Percentiles rank a stretch among this genome's conserved stretches.
Conservation (phyloP, 2,888 invertebrate species). For the Drosophila koepferae region DNA sequence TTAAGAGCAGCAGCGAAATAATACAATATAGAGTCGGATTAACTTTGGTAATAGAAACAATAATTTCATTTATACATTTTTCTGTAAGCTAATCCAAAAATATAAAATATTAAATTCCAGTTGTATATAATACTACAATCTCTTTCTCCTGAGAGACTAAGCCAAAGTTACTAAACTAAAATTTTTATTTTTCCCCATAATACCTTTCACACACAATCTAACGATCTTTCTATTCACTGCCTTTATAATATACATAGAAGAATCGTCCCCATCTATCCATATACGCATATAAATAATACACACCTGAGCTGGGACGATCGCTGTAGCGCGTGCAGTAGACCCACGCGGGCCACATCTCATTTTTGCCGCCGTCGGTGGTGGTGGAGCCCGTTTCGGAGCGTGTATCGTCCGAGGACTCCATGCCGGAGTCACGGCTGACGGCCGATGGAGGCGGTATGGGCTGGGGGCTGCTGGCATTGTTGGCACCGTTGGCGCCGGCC, state of each 20-base stretch:
- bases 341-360: conserved; percentile 96
- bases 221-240: not conserved
- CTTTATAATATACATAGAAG: not conserved
- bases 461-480: conserved; percentile 83
- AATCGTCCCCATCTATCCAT: not conserved
- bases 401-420: conserved; percentile 85
- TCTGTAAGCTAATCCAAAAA: not conserved
- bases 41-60: not conserved
- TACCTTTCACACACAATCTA: not conserved
- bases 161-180: not conserved
- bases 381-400: conserved; percentile 85
- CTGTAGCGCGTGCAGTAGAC: conserved; percentile 99
- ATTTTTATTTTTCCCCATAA: not conserved
- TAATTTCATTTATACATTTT: not conserved
- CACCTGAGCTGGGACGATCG: conserved; percentile 95
- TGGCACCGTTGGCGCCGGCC: conserved; percentile 61
- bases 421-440: conserved; percentile 84
- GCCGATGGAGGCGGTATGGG: conserved; percentile 84
- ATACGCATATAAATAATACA: conserved; percentile 79
- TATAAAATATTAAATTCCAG: not conserved
- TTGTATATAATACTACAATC: not conserved
- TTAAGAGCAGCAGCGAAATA: no score
- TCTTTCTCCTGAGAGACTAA: not conserved
- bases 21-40: not conserved
- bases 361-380: conserved; percentile 84